Evolutionary conservation across 2,113 vertebrate genomes (phyloP), one percentile per base, ranked within the genome.

Genomic region (Turnix velox): DNA sequence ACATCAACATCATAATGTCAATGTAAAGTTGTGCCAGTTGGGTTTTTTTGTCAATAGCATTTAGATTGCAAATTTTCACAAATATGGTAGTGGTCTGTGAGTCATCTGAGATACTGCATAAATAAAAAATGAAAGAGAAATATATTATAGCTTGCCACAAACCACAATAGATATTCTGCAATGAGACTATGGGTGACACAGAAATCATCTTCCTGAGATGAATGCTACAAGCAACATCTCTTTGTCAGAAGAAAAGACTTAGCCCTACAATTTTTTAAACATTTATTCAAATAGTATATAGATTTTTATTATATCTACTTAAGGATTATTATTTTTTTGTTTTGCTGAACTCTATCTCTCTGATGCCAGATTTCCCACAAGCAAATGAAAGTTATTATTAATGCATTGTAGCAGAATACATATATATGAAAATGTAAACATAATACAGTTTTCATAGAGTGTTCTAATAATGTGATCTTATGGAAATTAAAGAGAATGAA

Each of bases 321-420:
- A 62, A 42, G 72, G 37, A 7, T 48, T 71, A n/a, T 37, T 90
- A 37, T 35, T 55, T 61, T 75, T 87, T 92, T 92, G 52, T 66
- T 92, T 75, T 78, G 19, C 33, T 67, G 43, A 90, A 75, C 40
- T 77, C 9, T 68, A 33, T 49, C 31, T 90, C 71, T n/a, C 63
- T 42, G n/a, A 83, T 82, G 86, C 78, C 62, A 95, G 90, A 87
- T 94, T 92, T 89, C 75, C 84, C 31, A 62, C 51, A 90, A 88
- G 80, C 75, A 91, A 49, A 27, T 90, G 71, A 65, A 94, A 95
- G 25, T 74, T 94, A 59, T 84, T 90, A 82, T 62, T 88, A 59
- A 40, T 82, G 28, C 86, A 83, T 20, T 81, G 42, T 27, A 58
- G 31, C 35, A 92, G 52, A 66, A 87, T 24, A 89, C 76, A 69